Base-by-base conservation (phyloP, 2,113 vertebrate species). In the Ibidorhyncha struthersii region DNA sequence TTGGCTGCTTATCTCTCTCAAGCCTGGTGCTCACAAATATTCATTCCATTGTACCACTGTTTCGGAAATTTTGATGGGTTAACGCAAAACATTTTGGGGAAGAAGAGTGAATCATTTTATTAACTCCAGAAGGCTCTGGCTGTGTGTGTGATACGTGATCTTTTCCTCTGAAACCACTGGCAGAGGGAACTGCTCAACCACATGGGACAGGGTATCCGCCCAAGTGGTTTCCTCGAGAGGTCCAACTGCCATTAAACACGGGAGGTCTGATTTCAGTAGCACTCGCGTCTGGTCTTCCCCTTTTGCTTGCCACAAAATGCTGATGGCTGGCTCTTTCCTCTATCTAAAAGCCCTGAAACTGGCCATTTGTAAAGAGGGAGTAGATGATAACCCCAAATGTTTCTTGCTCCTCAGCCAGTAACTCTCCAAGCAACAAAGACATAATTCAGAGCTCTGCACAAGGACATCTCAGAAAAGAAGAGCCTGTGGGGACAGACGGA, bases 231-330 rank as follows among this genome's bases (percentile, higher is more conserved):
- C 87, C 94, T 95, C 9, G 25, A 95, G 89, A 94, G 76, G 90
- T 91, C 73, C 96, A 94, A 27, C 36, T 53, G 89, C 72, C 43
- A 67, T 90, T 78, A 93, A 93, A 66, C 85, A 53, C 0, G 52
- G 91, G 94, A 94, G 95, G 96, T 97, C 96, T 96, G 82, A 58
- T 94, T 96, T 92, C 72, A 29, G 74, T 43, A 85, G 65, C 70
- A 45, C 74, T 94, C 12, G 6, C 5, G 5, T 59, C 76, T 71
- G 69, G 53, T 27, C 71, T 89, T 87, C 41, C 50, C 47, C 40
- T 84, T 67, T 55, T 67, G 47, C 76, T 62, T 56, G 29, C 78
- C 74, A 82, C 53, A 59, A 70, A 81, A 52, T 12, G 45, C 53
- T 32, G 38, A 52, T 20, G 47, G 23, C 40, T 81, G 52, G 14